A percentile compares a stretch with the other conserved stretches of the same genome.
Evolutionary conservation across 2,888 invertebrate species (phyloP).

Genomic region (Ptycholaimellus sp.): DNA sequence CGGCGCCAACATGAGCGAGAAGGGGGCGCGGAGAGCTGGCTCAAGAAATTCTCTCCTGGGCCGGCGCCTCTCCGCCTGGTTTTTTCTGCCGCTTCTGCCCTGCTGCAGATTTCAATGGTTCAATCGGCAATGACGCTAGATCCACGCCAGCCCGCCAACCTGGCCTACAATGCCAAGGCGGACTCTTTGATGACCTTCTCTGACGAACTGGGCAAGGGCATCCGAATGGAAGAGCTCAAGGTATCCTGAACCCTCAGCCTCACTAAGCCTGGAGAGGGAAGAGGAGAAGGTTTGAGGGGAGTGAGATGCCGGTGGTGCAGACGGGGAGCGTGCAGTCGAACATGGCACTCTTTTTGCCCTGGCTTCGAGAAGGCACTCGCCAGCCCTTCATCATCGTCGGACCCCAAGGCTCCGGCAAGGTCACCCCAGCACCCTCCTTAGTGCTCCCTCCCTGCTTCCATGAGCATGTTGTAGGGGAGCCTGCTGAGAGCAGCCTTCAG

Average conservation of each 20-base stretch:
- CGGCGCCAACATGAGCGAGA: conserved; percentile 40
- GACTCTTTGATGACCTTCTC: conserved; percentile 43
- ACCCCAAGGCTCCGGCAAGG: conserved; percentile 58
- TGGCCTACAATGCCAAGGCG: conserved; percentile 40
- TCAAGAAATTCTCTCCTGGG: conserved; percentile 40
- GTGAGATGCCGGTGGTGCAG: conserved; percentile 37
- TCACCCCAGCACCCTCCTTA: too few species aligned
- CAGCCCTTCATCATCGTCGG: conserved; percentile 56
- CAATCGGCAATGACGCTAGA: conserved; percentile 24
- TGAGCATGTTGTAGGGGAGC: too few species aligned
- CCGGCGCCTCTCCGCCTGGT: conserved; percentile 35
- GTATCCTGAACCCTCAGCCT: too few species aligned
- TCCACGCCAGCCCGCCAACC: conserved; percentile 33
- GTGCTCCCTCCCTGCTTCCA: too few species aligned
- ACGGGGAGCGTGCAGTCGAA: conserved; percentile 43
- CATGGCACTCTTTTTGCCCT: too few species aligned
- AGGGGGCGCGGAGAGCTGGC: conserved; percentile 40
- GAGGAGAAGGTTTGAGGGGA: too few species aligned
- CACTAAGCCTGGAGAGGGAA: too few species aligned
- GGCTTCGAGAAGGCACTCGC: conserved; percentile 36
- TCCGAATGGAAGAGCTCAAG: conserved; percentile 9
- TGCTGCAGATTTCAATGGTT: too few species aligned
- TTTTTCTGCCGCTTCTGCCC: too few species aligned
- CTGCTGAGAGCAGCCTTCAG: conserved; percentile 47
- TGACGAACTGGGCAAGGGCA: conserved; percentile 25